phyloP scores from a whole-genome alignment of 2,797 vertebrate genomes.

The Falco columbarius region DNA sequence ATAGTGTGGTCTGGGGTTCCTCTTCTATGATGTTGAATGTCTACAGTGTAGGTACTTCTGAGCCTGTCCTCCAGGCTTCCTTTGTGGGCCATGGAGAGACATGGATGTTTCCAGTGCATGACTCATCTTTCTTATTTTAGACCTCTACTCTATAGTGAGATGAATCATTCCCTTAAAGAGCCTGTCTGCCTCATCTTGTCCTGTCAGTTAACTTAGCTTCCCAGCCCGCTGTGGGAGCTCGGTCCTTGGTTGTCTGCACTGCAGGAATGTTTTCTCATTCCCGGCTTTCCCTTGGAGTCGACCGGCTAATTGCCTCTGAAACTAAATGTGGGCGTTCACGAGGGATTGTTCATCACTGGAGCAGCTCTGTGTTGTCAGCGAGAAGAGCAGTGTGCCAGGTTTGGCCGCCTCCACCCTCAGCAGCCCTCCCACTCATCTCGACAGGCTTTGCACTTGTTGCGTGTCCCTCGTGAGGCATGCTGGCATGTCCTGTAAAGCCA shows the following conservation, averaged over 20 bases:
- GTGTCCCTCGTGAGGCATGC: rapidly evolving
- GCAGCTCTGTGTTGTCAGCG: not conserved
- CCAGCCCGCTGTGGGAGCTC: not conserved
- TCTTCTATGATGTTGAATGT: not conserved
- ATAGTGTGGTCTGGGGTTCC: not conserved
- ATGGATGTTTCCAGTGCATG: not conserved
- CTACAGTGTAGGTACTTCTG: not conserved
- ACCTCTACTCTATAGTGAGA: not conserved
- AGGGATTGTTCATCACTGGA: not conserved
- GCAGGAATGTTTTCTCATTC: not conserved
- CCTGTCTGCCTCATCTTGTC: not conserved
- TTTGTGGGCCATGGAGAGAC: not conserved
- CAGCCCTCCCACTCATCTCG: not conserved
- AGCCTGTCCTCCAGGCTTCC: not conserved
- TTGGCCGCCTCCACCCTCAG: not conserved
- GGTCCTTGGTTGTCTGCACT: not conserved
- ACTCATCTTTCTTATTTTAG: conserved; percentile 27
- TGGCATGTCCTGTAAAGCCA: not conserved
- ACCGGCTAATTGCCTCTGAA: not conserved
- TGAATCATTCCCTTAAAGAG: not conserved
- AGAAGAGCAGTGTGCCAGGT: not conserved
- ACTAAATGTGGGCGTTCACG: rapidly evolving
- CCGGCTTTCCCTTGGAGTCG: not conserved
- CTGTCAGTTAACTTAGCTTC: not conserved
- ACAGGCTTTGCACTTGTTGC: not conserved